Evolutionary conservation across 2,888 invertebrate genomes (phyloP), one percentile per base, ranked within the genome.

Genomic region (Callinectes sapidus): DNA sequence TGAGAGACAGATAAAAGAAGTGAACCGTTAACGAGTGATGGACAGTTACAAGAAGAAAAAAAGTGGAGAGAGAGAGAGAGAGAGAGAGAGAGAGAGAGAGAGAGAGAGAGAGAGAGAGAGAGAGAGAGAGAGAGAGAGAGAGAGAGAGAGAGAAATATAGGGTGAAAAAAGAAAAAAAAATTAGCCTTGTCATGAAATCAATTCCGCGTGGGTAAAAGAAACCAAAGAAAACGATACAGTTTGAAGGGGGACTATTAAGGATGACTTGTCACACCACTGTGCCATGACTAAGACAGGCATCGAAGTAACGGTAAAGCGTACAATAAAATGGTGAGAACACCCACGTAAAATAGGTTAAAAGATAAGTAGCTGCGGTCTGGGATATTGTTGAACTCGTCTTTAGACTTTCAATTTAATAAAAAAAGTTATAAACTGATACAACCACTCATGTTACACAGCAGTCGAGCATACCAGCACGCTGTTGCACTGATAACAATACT

Each of bases 131-230:
- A 32, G 18, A 81, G 35, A 81, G 35, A 81, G 81, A 81, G 35
- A 35, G 81, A 81, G 81, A 81, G 35, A 81, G 81, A 35, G 81
- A 77, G 71, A 77, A 28, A 71, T 6, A 61, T 16, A 61, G 61
- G 23, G 61, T 16, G 23, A 2, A 61, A 6, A 6, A 23, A 23
- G 18, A 16, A 61, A 23, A 23, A 23, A 61, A 35, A 35, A 35
- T 35, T 35, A 81, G 81, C 35, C 35, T 35, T 35, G 81, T 81
- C 81, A 35, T 81, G 81, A 81, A 81, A 81, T 81, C 81, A 35
- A 81, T 81, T 32, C 81, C 3, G 35, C 81, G 81, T 35, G 35
- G 35, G 16, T 35, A 35, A 35, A 35, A 5, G 81, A 2, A 35
- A 35, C 35, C 81, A 81, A 81, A 81, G 81, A 81, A 81, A 81